These are phyloP conservation scores for Anoplophora glabripennis DNA, from an alignment of 1,140 invertebrate species.

Conservation along the genomic window DNA sequence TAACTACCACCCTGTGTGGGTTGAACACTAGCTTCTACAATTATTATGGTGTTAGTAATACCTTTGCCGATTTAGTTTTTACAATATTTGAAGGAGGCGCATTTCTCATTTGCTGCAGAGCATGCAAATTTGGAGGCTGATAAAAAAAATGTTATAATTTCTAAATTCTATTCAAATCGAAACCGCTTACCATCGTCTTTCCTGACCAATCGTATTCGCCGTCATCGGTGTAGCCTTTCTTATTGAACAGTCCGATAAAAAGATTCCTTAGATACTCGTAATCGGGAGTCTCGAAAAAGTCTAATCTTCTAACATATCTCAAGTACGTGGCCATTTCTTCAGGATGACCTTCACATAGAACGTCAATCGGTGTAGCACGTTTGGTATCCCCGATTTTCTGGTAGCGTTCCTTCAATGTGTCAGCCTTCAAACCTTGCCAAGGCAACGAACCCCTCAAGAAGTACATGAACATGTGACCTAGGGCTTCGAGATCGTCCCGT, in stretches of 20 bases:
- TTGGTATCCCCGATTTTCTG: slow-evolving; percentile 99
- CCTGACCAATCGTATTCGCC: slow-evolving; percentile 98
- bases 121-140: slow-evolving; percentile 71
- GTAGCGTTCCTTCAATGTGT: slow-evolving; percentile 98
- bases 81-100: slow-evolving; percentile 77
- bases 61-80: slow-evolving; percentile 85
- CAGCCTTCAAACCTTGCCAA: slow-evolving; percentile 99
- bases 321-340: slow-evolving; percentile 97
- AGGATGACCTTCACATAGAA: slow-evolving; percentile 96
- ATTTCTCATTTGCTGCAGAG: slow-evolving; percentile 72
- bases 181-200: slow-evolving; percentile 88
- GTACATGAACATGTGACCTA: slow-evolving; percentile 99
- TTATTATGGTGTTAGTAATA: slow-evolving; percentile 47
- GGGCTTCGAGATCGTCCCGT: slow-evolving; percentile 96
- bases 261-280: slow-evolving; percentile 97
- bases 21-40: slow-evolving; percentile 2
- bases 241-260: slow-evolving; percentile 93
- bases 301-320: slow-evolving; percentile 92
- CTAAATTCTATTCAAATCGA: no score
- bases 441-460: slow-evolving; percentile 97
- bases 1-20: background rate
- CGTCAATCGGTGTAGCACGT: slow-evolving; percentile 94
- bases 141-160: background rate
- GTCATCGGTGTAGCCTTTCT: slow-evolving; percentile 89
- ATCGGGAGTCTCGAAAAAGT: slow-evolving; percentile 99